A percentile compares a stretch with the other conserved stretches of the same genome.
Evolutionary conservation across 2,113 vertebrate genomes (phyloP).

Genomic region (Gila orcuttii): DNA sequence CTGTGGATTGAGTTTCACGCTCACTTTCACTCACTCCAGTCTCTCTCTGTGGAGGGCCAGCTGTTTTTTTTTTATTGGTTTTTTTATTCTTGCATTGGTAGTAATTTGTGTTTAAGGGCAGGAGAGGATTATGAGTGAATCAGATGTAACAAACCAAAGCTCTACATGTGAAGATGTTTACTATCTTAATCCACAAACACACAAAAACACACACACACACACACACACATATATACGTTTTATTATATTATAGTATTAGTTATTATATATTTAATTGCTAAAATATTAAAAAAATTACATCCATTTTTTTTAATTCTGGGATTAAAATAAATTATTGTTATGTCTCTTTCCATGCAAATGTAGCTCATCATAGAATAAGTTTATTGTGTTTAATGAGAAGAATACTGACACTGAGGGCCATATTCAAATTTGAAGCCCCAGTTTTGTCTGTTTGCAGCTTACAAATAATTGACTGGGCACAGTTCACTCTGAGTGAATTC

Average conservation of each 20-base stretch:
- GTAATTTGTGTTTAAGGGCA: not conserved
- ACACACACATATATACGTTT: not conserved
- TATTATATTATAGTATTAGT: too few relatives aligned
- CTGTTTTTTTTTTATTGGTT: not conserved
- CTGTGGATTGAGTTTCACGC: constrained; percentile 15
- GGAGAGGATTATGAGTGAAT: constrained; percentile 38
- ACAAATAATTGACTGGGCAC: not conserved
- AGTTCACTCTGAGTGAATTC: not conserved
- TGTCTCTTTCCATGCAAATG: not conserved
- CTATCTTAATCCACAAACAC: constrained; percentile 39
- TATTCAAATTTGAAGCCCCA: not conserved
- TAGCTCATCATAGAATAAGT: not conserved
- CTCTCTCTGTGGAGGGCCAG: not conserved
- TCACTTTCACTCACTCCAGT: constrained; percentile 29
- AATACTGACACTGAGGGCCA: not conserved
- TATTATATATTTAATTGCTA: not conserved
- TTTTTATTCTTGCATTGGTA: not conserved
- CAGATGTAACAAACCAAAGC: constrained; percentile 36
- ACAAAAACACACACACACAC: constrained; percentile 7
- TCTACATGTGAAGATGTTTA: constrained; percentile 46
- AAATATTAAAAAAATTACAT: not conserved
- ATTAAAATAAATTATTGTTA: not conserved
- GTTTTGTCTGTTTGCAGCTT: too few relatives aligned
- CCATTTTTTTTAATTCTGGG: not conserved
- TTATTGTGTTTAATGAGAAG: not conserved